A percentile compares a stretch with the other conserved stretches of the same genome.
These are phyloP conservation scores for Entomyzon cyanotis DNA, from an alignment of 2,113 vertebrate genomes.

Conservation along the genomic window DNA sequence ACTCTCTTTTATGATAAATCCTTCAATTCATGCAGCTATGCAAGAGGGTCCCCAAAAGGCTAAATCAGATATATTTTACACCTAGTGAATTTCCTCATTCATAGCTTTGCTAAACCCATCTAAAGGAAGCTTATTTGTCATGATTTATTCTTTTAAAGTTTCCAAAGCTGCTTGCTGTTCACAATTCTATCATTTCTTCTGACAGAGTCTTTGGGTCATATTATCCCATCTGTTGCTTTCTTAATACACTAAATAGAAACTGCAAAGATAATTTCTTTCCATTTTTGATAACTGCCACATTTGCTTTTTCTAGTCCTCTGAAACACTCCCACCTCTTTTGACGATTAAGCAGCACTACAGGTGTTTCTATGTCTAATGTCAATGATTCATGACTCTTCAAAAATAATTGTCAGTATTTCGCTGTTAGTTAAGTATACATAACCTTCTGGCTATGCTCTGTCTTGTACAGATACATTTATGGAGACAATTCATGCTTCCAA, in stretches of 20 bases:
- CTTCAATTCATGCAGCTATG: not conserved
- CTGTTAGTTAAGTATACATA: not conserved
- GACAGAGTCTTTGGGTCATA: constrained; percentile 48
- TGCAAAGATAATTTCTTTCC: constrained; percentile 42
- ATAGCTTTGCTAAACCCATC: not conserved
- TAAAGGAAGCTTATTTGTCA: constrained; percentile 33
- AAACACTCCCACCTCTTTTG: constrained; percentile 43
- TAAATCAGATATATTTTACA: not conserved
- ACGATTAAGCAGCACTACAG: constrained; percentile 17
- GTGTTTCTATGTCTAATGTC: constrained; percentile 43
- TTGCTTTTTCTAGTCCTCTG: constrained; percentile 45
- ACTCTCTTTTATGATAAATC: not conserved
- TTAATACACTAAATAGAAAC: constrained; percentile 20
- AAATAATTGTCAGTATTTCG: constrained; percentile 54
- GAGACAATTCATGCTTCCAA: not conserved
- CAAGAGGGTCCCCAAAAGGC: not conserved
- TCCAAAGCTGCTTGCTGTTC: constrained; percentile 43
- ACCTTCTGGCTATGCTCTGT: not conserved
- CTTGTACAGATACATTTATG: not conserved
- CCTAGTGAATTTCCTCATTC: constrained; percentile 14
- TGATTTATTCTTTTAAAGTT: constrained; percentile 35
- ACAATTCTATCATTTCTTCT: constrained; percentile 45
- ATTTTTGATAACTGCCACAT: constrained; percentile 36
- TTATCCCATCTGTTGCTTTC: constrained; percentile 52
- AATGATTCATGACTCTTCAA: constrained; percentile 54